phyloP scores from a whole-genome alignment of 2,797 vertebrate species.

The Catharus ustulatus region DNA sequence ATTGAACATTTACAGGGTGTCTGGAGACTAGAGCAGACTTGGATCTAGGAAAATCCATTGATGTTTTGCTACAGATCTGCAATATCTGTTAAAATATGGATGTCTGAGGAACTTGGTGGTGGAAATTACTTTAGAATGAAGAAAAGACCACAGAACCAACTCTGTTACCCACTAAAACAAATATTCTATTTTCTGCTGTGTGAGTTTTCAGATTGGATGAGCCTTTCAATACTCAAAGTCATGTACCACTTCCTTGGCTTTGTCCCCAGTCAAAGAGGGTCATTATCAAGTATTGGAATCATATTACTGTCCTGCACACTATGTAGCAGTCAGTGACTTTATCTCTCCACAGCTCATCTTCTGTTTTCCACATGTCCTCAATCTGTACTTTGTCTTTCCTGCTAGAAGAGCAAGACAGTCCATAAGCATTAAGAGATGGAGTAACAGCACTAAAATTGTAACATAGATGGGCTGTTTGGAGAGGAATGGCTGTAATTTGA shows the following conservation, averaged over 20 bases:
- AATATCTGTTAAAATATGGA: neutral
- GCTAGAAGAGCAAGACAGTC: neutral
- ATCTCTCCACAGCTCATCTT: neutral
- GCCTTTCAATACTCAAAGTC: neutral
- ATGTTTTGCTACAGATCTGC: neutral
- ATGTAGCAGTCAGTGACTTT: neutral
- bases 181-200: neutral
- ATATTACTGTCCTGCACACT: neutral
- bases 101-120: neutral
- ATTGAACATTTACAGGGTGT: neutral
- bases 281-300: neutral
- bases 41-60: neutral
- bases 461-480: neutral
- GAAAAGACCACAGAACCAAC: neutral
- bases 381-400: neutral
- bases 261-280: neutral
- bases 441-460: neutral
- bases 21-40: neutral
- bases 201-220: neutral
- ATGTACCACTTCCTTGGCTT: conserved; percentile 1
- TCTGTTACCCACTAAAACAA: neutral
- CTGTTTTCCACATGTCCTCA: neutral
- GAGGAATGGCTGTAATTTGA: neutral
- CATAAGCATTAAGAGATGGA: neutral
- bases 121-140: neutral